Conservation (phyloP, 2,797 vertebrate species). For the Malurus splendens region DNA sequence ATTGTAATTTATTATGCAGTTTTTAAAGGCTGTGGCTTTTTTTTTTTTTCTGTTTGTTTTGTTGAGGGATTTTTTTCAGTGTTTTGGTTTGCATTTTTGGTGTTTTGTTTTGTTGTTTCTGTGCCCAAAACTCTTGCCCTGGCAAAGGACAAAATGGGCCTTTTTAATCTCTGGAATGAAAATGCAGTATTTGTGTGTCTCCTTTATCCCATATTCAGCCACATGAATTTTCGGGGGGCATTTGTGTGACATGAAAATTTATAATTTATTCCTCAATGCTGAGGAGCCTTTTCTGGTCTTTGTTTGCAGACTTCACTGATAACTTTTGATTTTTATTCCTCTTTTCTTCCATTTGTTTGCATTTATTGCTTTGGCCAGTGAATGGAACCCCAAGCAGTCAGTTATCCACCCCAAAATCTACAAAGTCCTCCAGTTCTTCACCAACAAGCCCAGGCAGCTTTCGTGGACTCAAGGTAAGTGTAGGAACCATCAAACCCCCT, state of each 20-base stretch:
- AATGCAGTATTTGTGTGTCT: background rate
- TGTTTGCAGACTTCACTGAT: background rate
- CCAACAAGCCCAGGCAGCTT: slow-evolving; percentile 88
- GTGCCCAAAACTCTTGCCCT: background rate
- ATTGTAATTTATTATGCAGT: background rate
- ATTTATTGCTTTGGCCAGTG: slow-evolving; percentile 71
- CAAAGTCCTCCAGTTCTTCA: slow-evolving; percentile 92
- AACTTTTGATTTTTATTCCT: background rate
- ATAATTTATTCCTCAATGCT: background rate
- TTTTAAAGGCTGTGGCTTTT: background rate
- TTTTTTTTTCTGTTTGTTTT: background rate
- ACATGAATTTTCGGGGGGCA: background rate
- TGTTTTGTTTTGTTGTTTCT: background rate
- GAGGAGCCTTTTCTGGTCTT: slow-evolving; percentile 13
- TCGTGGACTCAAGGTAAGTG: slow-evolving; percentile 83
- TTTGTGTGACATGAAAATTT: background rate
- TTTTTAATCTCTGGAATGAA: background rate
- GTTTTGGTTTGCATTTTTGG: too few relatives aligned
- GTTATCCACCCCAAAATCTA: slow-evolving; percentile 86
- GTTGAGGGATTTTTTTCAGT: background rate
- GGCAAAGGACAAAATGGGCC: background rate
- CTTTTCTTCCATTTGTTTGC: background rate
- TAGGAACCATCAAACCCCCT: background rate
- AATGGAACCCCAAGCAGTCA: slow-evolving; percentile 89
- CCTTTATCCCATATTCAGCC: background rate